These are phyloP conservation scores for Malthinus seriepunctatus DNA, from an alignment of 2,888 invertebrate genomes.

Conservation along the genomic window DNA sequence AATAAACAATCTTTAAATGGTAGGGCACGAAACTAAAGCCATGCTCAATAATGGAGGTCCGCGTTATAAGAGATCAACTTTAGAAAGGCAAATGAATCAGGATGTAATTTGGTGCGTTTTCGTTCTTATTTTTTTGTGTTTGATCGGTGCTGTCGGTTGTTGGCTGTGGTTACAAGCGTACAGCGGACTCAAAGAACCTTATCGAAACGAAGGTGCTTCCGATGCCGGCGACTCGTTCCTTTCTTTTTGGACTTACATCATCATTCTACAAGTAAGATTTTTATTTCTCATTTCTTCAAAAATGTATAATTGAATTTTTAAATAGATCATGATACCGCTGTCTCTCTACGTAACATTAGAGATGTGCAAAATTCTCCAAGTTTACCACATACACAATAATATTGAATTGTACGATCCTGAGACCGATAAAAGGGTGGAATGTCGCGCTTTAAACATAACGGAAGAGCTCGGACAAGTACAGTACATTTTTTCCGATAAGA, in stretches of 20 bases:
- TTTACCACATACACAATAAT: conserved; percentile 93
- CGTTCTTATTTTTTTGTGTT: conserved; percentile 85
- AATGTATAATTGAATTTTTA: not conserved
- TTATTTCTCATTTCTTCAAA: not conserved
- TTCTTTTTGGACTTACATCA: conserved; percentile 94
- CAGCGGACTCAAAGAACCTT: conserved; percentile 64
- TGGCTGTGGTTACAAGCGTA: conserved; percentile 79
- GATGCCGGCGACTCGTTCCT: conserved; percentile 67
- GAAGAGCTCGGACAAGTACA: conserved; percentile 96
- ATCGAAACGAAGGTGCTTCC: conserved; percentile 62
- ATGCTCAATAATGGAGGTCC: conserved; percentile 97
- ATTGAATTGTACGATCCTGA: conserved; percentile 82
- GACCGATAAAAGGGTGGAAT: conserved; percentile 82
- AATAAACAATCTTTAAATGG: not conserved
- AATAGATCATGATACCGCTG: conserved; percentile 91
- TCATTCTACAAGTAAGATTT: conserved; percentile 79
- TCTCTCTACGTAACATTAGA: conserved; percentile 97
- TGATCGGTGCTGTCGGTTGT: conserved; percentile 89
- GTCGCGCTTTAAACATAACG: conserved; percentile 93
- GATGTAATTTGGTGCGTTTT: conserved; percentile 97
- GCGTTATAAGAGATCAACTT: conserved; percentile 86
- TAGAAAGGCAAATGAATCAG: conserved; percentile 93
- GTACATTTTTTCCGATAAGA: conserved; percentile 97
- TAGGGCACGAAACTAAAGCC: conserved; percentile 95
- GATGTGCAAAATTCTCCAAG: conserved; percentile 93